phyloP scores from a whole-genome alignment of 2,113 vertebrate genomes.

The Pterophyllum scalare region DNA sequence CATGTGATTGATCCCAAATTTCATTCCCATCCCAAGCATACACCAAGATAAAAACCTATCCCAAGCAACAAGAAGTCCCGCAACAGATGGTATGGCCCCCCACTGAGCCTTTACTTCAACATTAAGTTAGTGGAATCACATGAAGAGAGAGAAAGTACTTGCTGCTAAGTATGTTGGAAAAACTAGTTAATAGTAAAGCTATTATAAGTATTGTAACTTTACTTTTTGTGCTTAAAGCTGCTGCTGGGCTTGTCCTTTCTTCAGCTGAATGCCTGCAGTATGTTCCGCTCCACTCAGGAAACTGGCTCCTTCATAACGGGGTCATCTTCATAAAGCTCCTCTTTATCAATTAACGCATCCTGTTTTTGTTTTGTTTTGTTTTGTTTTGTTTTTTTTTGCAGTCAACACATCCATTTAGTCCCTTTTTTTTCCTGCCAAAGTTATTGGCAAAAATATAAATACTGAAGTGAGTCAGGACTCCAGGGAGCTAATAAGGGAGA shows the following conservation, averaged over 20 bases:
- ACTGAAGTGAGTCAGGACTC: neutral
- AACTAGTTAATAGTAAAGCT: neutral
- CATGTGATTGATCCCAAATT: neutral
- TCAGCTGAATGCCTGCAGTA: neutral
- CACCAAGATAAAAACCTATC: neutral
- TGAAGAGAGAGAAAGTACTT: neutral
- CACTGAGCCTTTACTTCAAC: neutral
- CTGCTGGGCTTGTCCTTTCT: neutral
- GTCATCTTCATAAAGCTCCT: neutral
- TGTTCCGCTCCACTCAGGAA: neutral
- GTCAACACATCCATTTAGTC: neutral
- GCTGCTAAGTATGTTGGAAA: neutral
- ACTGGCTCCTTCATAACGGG: neutral
- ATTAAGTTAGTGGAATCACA: neutral
- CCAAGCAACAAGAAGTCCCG: neutral
- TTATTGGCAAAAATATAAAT: neutral
- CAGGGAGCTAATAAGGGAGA: constrained; percentile 8
- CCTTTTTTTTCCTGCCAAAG: neutral
- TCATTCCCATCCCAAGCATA: neutral
- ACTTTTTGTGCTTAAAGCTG: neutral
- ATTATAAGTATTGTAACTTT: neutral
- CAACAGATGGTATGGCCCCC: neutral
- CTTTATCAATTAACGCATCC: constrained; percentile 6
- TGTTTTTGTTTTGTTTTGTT: too few species aligned
- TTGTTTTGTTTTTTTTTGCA: too few species aligned